phyloP scores from a whole-genome alignment of 2,888 invertebrate genomes.

The Nemotelus nigrinus region DNA sequence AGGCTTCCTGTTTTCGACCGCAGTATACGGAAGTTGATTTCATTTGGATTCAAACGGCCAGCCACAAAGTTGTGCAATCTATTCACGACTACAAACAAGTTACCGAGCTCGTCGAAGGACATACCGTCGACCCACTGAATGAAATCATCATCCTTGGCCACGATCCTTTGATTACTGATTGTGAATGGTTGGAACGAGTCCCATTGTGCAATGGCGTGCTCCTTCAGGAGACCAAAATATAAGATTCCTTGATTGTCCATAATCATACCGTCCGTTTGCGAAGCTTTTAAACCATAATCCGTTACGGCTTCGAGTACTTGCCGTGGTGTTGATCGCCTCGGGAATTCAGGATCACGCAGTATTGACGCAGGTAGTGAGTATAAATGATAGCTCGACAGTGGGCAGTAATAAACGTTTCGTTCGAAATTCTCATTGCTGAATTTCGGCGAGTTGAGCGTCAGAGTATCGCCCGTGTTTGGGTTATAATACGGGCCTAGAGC shows the following conservation, averaged over 20 bases:
- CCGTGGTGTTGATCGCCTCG: constrained; percentile 59
- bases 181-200: constrained; percentile 71
- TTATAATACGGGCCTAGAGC: constrained; percentile 73
- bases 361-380: constrained; percentile 73
- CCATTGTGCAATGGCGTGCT: constrained; percentile 77
- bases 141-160: constrained; percentile 73
- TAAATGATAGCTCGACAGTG: constrained; percentile 74
- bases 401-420: constrained; percentile 72
- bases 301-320: constrained; percentile 64
- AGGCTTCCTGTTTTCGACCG: constrained; percentile 70
- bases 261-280: constrained; percentile 79
- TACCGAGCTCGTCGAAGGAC: constrained; percentile 71
- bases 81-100: constrained; percentile 76
- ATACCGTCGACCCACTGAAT: constrained; percentile 78
- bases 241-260: constrained; percentile 77
- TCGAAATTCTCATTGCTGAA: constrained; percentile 55
- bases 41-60: constrained; percentile 68
- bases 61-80: constrained; percentile 74
- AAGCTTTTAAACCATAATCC: constrained; percentile 72
- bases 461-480: constrained; percentile 56
- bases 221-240: constrained; percentile 76
- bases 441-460: constrained; percentile 52
- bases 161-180: constrained; percentile 69
- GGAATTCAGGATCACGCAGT: constrained; percentile 68
- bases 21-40: constrained; percentile 75